These are phyloP conservation scores for Muscidifurax raptorellus DNA, from an alignment of 1,140 invertebrate genomes.

Conservation along the genomic window DNA sequence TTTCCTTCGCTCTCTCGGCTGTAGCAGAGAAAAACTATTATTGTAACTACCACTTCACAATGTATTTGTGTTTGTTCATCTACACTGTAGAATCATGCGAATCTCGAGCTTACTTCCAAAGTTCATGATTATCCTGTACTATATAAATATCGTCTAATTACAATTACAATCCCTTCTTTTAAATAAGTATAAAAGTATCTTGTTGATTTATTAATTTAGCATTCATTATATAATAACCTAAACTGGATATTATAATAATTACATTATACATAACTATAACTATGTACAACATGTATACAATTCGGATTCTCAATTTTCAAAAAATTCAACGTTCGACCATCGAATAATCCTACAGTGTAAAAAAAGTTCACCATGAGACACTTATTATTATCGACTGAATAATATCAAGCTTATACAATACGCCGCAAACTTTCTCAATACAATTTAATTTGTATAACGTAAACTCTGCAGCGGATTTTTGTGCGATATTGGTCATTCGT, in stretches of 20 bases:
- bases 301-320: background rate
- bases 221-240: background rate
- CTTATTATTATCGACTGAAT: slow-evolving; percentile 4
- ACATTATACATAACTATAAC: background rate
- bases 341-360: slow-evolving; percentile 11
- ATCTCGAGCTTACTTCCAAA: background rate
- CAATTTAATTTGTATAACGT: background rate
- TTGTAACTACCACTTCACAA: background rate
- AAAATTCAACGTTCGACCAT: background rate
- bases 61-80: background rate
- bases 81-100: slow-evolving; percentile 6
- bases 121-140: background rate
- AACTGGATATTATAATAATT: background rate
- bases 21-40: background rate
- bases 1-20: background rate
- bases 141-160: background rate
- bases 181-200: background rate
- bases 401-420: background rate
- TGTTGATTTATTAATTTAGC: background rate
- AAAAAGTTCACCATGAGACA: background rate
- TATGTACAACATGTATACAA: background rate
- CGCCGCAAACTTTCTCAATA: background rate
- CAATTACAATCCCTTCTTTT: background rate
- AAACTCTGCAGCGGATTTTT: background rate
- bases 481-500: background rate